Evolutionary conservation across 2,113 vertebrate species (phyloP), one percentile per base, ranked within the genome.

Genomic region (Miniopterus natalensis): DNA sequence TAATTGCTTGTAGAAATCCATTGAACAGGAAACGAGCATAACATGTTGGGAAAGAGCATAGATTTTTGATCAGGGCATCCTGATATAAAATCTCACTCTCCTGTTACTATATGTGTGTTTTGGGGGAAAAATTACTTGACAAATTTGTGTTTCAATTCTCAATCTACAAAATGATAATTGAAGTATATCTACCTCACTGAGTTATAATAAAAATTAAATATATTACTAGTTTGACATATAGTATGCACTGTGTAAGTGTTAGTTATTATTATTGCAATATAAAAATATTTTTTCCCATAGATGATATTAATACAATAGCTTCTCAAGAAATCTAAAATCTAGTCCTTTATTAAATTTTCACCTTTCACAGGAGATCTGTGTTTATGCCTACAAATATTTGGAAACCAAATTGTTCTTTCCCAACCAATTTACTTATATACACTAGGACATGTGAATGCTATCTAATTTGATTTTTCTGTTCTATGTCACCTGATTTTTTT

Each of bases 401-500:
- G 23, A 92, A 96, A 91, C 8, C 57, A 94, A 94, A 80, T 51
- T 94, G 23, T 40, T 83, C 73, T 75, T 92, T 94, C n/a, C 59
- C 68, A 95, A 79, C 23, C 65, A 65, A 90, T 84, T 84, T 95
- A 70, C 23, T 90, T 91, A 53, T n/a, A 78, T 80, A 36, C 89
- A 3, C 23, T 80, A 79, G 27, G 29, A 89, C n/a, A 80, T 78
- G n/a, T 51, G 51, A 89, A 40, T 86, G n/a, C 40, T 79, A 75
- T 47, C 47, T 95, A 84, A 84, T 92, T 95, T 94, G 45, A 88
- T 96, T 93, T 90, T 61, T 91, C 66, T 83, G 3, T 47, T 86
- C n/a, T 94, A 8, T 86, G 45, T 90, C 5, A 0, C 49, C 36
- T 87, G 74, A 85, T 4, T 92, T 49, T 91, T 31, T 92, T 80